Base-by-base conservation (phyloP, 2,888 invertebrate genomes). In the Melinaea marsaeus region DNA sequence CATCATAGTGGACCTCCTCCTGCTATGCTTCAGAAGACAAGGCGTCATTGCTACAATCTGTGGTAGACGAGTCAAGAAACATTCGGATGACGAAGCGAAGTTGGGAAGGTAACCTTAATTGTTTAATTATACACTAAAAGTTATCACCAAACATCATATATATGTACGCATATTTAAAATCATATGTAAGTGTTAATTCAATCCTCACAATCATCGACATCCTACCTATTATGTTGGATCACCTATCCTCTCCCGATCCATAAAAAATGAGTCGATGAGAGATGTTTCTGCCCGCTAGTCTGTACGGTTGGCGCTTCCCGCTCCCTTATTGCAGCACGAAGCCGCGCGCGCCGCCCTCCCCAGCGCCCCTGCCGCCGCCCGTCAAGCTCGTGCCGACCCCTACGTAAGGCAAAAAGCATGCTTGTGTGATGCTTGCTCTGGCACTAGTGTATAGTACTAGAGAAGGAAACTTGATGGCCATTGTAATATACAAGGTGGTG, bases 271-370 rank as follows among this genome's bases (percentile, higher is more conserved):
- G 88, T 90, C 90, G 90, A 89, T 90, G 88, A 89, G 90, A 90
- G 90, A 90, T 90, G 88, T 90, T 90, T 90, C 89, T 90, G 86
- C 86, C 88, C 90, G 88, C 86, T 95, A 96, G 96, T 95, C 95
- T 96, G 94, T 96, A 96, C 94, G 96, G 96, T 95, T 96, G 96
- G 96, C 96, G 96, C 94, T 96, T 96, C 94, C 96, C 96, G 93
- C 95, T 96, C 94, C 96, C 96, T 94, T 96, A 96, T 96, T 96
- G 96, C 95, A 96, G 96, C 94, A 95, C 95, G 93, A 94, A 91
- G 94, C 94, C 91, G 94, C 94, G 93, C 93, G 93, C 93, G 85
- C 95, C 95, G 88, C 94, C 95, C 81, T 94, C 94, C 90, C 94
- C 94, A 89, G 92, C 94, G 91, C 94, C 94, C 86, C 92, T 95